A percentile compares a stretch with the other conserved stretches of the same genome.
Evolutionary conservation across 2,888 invertebrate species (phyloP).

Genomic region (Xestoiulus laeticollis): DNA sequence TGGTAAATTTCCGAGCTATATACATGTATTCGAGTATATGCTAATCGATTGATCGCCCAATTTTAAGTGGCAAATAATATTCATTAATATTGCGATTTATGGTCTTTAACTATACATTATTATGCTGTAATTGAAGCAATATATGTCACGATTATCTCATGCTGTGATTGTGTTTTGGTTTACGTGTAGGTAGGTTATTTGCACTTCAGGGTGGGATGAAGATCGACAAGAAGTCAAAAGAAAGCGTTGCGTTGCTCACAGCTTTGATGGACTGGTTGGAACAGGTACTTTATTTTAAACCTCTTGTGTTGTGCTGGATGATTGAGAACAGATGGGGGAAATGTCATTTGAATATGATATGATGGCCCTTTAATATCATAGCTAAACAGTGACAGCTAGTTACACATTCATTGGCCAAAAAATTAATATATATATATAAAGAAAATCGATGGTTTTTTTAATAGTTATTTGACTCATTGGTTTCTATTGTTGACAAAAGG

Average conservation of each 20-base stretch:
- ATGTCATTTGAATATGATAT: too few relatives aligned
- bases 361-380: too few relatives aligned
- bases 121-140: too few relatives aligned
- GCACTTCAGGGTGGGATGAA: slow-evolving; percentile 89
- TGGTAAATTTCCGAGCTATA: neutral
- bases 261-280: slow-evolving; percentile 92
- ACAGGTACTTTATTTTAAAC: slow-evolving; percentile 66
- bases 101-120: too few relatives aligned
- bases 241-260: slow-evolving; percentile 77
- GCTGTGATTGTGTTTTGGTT: neutral
- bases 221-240: slow-evolving; percentile 83
- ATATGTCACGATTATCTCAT: neutral
- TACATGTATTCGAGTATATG: neutral
- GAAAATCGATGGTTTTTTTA: too few relatives aligned
- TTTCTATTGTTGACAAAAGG: too few relatives aligned
- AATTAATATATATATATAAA: too few relatives aligned
- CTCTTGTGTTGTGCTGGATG: neutral
- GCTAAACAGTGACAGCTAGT: too few relatives aligned
- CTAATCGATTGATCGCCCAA: neutral
- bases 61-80: neutral
- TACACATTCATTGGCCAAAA: too few relatives aligned
- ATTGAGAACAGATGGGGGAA: neutral
- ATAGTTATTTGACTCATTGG: too few relatives aligned
- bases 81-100: too few relatives aligned
- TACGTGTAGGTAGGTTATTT: slow-evolving; percentile 78